Evolutionary conservation across 2,113 vertebrate species (phyloP), one percentile per base, ranked within the genome.

Genomic region (Heliornis fulica): DNA sequence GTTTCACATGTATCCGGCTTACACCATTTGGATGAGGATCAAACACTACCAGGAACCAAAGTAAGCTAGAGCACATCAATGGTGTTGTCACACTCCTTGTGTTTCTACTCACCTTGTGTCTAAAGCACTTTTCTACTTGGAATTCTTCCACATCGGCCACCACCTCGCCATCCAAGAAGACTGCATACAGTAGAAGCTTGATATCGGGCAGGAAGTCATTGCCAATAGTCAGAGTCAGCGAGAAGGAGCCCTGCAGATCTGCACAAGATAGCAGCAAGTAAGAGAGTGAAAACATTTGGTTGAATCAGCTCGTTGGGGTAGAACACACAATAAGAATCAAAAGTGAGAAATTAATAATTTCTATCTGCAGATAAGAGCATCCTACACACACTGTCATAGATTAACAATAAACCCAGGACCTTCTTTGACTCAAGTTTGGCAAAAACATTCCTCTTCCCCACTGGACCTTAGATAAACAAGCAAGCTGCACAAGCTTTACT

Each of bases 211-310:
- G 74, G 43, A 95, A 90, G 9, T 97, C 94, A 84, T 70, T 51
- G 41, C 64, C 90, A 43, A 91, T 23, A 25, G 79, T 31, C 57
- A 97, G 54, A 46, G 57, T 56, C 72, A 97, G 17, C 2, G 79
- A 90, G 90, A 97, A 98, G 60, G 75, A 95, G 32, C 96, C 97
- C 34, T 92, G 91, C 43, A 97, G 71, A 65, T 75, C 97, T 97
- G 66, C 34, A 63, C 17, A 76, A 70, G 43, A 25, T 1, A 68
- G 45, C 45, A 79, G 28, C 53, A 28, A 64, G 57, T 41, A 46
- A 78, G 41, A 34, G 17, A 71, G 14, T 12, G 21, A 84, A n/a
- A 83, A 13, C 21, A 50, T 51, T 41, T 34, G 63, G 13, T 29
- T 18, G 5, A 68, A 78, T 61, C 31, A 60, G 8, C 15, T 71